Conservation (phyloP, 2,888 invertebrate species). For the Hirtodrosophila confusa region DNA sequence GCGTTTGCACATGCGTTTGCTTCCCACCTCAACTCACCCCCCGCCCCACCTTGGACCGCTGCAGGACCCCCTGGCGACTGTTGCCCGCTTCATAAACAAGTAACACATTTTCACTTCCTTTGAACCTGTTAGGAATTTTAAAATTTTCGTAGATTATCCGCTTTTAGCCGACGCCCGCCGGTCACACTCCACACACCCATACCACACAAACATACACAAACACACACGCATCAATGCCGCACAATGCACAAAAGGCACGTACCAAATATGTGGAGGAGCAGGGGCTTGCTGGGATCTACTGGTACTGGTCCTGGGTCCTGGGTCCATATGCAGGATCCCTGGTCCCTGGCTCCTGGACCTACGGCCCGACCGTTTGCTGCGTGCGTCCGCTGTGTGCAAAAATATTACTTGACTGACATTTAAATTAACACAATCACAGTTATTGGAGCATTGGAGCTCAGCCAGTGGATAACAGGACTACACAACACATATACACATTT, state of each 20-base stretch:
- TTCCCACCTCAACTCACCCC: conserved; percentile 1
- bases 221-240: conserved; percentile 62
- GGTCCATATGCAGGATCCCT: conserved; percentile 33
- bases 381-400: conserved; percentile 60
- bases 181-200: conserved; percentile 46
- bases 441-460: conserved; percentile 69
- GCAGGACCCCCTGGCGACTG: conserved; percentile 38
- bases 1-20: conserved; percentile 77
- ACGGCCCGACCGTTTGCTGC: conserved; percentile 22
- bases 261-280: conserved; percentile 40
- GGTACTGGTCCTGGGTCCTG: conserved; percentile 18
- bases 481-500: too few species aligned
- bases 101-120: conserved; percentile 80
- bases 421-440: conserved; percentile 80
- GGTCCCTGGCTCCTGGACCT: conserved; percentile 12
- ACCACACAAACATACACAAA: conserved; percentile 6
- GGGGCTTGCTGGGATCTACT: conserved; percentile 37
- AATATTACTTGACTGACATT: conserved; percentile 80
- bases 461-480: conserved; percentile 31
- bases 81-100: conserved; percentile 72
- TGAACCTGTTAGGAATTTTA: conserved; percentile 79
- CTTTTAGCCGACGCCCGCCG: conserved; percentile 64
- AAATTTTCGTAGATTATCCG: conserved; percentile 77
- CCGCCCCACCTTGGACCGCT: conserved; percentile 8
- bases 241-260: conserved; percentile 77